A percentile compares a stretch with the other conserved stretches of the same genome.
phyloP scores from a whole-genome alignment of 2,797 vertebrate species.

The Pantherophis vulpinus region DNA sequence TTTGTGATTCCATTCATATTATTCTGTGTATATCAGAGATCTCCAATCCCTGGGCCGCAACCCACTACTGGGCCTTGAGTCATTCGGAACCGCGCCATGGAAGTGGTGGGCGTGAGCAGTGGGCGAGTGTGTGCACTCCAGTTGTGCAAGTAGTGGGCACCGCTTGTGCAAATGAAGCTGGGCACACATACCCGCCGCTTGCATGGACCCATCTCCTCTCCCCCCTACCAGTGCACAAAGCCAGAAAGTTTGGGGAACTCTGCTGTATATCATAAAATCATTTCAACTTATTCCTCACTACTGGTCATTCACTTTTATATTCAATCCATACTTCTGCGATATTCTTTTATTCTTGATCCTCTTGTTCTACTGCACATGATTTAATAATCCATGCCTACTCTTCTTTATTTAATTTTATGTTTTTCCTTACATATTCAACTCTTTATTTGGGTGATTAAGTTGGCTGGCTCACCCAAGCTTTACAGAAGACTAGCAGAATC shows the following conservation, averaged over 20 bases:
- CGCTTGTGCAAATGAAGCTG: too few relatives aligned
- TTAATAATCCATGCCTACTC: background rate
- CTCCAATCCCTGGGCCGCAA: background rate
- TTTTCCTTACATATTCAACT: background rate
- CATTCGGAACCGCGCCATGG: background rate
- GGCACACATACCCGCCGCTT: accelerated
- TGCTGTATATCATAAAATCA: background rate
- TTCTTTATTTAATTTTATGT: background rate
- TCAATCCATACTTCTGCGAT: background rate
- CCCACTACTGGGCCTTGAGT: background rate
- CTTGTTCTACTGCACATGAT: background rate
- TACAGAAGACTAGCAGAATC: background rate
- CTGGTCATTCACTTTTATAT: background rate
- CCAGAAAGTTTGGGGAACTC: too few relatives aligned
- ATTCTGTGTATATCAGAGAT: background rate
- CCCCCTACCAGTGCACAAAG: too few relatives aligned
- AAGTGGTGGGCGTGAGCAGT: background rate
- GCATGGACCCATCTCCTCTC: too few relatives aligned
- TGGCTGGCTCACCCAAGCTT: background rate
- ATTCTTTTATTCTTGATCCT: background rate
- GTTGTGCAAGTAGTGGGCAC: background rate
- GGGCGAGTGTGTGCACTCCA: too few relatives aligned
- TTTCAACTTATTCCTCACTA: background rate
- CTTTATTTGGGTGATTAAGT: background rate
- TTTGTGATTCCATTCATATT: background rate